Conservation (phyloP, 1,140 invertebrate species). For the Drosophila melanica region DNA sequence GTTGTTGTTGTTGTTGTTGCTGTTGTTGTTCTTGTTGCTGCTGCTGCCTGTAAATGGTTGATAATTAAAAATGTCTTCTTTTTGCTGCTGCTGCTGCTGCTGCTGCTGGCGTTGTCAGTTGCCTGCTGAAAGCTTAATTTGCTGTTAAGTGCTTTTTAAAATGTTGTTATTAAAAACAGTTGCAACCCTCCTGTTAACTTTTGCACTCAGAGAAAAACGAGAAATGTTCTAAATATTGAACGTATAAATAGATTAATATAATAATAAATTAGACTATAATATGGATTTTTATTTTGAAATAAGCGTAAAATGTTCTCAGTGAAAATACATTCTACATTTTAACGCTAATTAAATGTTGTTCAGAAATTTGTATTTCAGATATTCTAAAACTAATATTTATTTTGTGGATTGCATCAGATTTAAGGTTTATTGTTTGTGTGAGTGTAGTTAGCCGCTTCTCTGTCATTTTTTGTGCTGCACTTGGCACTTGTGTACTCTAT, state of each 20-base stretch:
- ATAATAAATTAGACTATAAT: too few species aligned
- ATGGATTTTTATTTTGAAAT: too few species aligned
- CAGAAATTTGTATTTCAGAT: too few species aligned
- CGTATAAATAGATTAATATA: too few species aligned
- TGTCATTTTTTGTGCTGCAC: background rate
- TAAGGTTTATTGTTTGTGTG: background rate
- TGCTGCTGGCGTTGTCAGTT: constrained; percentile 40
- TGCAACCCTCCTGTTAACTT: constrained; percentile 14
- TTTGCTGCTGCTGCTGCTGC: constrained; percentile 26
- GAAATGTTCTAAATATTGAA: too few species aligned
- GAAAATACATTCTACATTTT: too few species aligned
- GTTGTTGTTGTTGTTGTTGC: constrained; percentile 18
- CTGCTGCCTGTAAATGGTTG: constrained; percentile 51
- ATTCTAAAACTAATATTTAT: too few species aligned
- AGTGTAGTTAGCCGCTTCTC: background rate
- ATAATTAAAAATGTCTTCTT: constrained; percentile 80
- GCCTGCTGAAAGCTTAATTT: constrained; percentile 74
- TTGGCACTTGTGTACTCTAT: constrained; percentile 40
- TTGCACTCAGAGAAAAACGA: constrained; percentile 1
- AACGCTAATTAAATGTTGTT: too few species aligned
- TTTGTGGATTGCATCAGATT: too few species aligned
- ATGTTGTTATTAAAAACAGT: constrained; percentile 66
- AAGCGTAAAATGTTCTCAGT: too few species aligned
- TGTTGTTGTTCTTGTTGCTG: constrained; percentile 20
- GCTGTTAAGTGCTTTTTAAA: constrained; percentile 75